These are phyloP conservation scores for Myotis yumanensis DNA, from an alignment of 2,113 vertebrate genomes.

Conservation along the genomic window DNA sequence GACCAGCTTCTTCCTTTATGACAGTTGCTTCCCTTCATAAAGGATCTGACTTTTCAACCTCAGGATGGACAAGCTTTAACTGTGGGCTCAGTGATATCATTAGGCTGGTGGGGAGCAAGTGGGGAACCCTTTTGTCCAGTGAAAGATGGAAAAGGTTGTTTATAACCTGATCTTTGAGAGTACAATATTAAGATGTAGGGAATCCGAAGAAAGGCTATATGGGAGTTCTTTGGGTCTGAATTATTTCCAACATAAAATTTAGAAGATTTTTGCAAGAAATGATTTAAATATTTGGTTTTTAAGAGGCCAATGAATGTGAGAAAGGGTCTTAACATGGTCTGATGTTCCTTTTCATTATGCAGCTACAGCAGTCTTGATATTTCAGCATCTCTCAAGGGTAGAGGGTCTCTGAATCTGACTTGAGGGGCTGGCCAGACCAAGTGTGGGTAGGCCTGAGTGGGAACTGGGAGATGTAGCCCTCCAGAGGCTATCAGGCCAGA, in stretches of 20 bases:
- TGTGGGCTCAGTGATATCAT: not conserved
- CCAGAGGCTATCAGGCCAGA: not conserved
- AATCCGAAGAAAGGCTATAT: not conserved
- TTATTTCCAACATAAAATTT: conserved; percentile 21
- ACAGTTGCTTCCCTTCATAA: not conserved
- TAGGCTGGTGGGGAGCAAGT: not conserved
- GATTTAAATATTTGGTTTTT: not conserved
- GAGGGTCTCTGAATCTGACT: not conserved
- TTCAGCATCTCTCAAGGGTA: not conserved
- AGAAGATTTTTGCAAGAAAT: conserved; percentile 39
- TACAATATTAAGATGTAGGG: not conserved
- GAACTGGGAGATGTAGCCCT: not conserved
- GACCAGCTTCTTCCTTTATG: not conserved
- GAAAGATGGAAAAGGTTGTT: not conserved
- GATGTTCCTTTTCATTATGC: not conserved
- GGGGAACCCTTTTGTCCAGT: not conserved
- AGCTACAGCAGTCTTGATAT: not conserved
- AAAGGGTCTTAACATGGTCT: not conserved
- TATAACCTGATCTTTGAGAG: not conserved
- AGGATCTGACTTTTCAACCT: not conserved
- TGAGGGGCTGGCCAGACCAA: not conserved
- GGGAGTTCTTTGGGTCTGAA: conserved; percentile 18
- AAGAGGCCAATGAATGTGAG: not conserved
- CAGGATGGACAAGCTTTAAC: not conserved
- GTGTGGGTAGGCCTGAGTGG: not conserved